Conservation (phyloP, 2,888 invertebrate species). For the Geotrupes spiniger region DNA sequence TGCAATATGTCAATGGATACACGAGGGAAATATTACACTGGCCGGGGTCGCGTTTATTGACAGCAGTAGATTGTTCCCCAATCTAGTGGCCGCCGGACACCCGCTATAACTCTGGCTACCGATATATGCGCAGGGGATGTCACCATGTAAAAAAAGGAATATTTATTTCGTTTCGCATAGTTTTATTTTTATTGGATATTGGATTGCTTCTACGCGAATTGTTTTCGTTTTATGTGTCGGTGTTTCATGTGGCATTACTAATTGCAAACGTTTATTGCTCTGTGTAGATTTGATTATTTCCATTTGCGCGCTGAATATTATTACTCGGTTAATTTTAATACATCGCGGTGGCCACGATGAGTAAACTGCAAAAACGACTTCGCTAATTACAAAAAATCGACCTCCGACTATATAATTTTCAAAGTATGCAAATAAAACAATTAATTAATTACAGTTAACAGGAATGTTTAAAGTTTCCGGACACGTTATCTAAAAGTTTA, state of each 20-base stretch:
- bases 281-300: conserved; percentile 3
- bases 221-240: conserved; percentile 22
- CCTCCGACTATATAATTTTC: too few species aligned
- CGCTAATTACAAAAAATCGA: too few species aligned
- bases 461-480: too few species aligned
- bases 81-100: conserved; percentile 48
- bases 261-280: conserved; percentile 21
- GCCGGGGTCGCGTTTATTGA: conserved; percentile 49
- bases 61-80: conserved; percentile 50
- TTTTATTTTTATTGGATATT: conserved; percentile 34
- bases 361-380: too few species aligned
- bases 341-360: too few species aligned
- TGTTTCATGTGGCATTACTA: conserved; percentile 20
- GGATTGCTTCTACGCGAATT: conserved; percentile 25
- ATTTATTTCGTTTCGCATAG: conserved; percentile 31
- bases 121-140: conserved; percentile 36
- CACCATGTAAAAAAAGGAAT: conserved; percentile 29
- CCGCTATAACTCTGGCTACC: conserved; percentile 46
- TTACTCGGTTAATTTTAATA: conserved; percentile 2
- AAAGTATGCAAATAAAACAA: too few species aligned
- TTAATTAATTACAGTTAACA: too few species aligned
- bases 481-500: too few species aligned
- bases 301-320: conserved; percentile 4
- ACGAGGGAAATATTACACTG: conserved; percentile 49
- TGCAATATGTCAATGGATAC: conserved; percentile 12